Conservation (phyloP, 2,888 invertebrate genomes). For the Carabus problematicus region DNA sequence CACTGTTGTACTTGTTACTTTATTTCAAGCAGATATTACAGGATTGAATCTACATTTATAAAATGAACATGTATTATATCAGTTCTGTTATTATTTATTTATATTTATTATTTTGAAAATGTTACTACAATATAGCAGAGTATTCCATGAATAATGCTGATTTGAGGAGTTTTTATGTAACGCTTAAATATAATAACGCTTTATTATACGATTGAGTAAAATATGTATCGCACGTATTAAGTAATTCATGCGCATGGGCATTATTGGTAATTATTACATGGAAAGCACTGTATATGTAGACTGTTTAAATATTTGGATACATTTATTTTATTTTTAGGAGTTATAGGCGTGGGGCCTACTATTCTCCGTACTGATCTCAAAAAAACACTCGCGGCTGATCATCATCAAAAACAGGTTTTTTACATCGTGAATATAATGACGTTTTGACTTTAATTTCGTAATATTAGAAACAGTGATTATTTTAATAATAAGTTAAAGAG, state of each 20-base stretch:
- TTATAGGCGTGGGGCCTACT: slow-evolving; percentile 73
- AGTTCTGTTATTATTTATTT: too few species aligned
- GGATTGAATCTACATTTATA: too few species aligned
- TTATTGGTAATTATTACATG: not conserved
- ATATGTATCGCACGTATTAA: too few species aligned
- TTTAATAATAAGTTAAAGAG: slow-evolving; percentile 20
- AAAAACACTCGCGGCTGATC: slow-evolving; percentile 19
- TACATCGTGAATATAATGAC: slow-evolving; percentile 33
- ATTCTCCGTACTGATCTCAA: slow-evolving; percentile 70
- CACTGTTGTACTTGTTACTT: too few species aligned
- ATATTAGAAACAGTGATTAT: slow-evolving; percentile 27
- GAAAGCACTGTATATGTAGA: not conserved
- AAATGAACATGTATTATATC: too few species aligned
- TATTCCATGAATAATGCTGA: too few species aligned
- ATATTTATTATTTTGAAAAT: too few species aligned
- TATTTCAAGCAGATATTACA: too few species aligned
- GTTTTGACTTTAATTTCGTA: slow-evolving; percentile 23
- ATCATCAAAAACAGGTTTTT: slow-evolving; percentile 27
- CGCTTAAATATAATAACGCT: too few species aligned
- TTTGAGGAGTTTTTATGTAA: too few species aligned
- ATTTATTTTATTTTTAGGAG: slow-evolving; percentile 67
- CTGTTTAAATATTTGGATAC: slow-evolving; percentile 2
- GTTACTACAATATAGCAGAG: too few species aligned
- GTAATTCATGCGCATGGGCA: not conserved
- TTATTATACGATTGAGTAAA: too few species aligned